These are phyloP conservation scores for Odontomyia ornata DNA, from an alignment of 2,888 invertebrate species.

Conservation along the genomic window DNA sequence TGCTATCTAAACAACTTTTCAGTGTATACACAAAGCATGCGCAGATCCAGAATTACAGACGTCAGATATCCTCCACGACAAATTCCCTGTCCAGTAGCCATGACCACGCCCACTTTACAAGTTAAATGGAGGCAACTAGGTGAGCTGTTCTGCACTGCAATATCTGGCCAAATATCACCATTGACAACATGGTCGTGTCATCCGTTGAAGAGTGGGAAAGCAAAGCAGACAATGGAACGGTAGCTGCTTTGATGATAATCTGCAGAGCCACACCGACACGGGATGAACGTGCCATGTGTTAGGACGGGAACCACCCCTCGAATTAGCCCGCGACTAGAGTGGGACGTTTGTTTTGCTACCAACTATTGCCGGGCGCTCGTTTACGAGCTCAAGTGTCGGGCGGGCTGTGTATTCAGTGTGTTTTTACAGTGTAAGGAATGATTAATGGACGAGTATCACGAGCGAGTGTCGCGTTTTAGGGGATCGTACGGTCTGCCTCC, in stretches of 20 bases:
- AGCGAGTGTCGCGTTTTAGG: background rate
- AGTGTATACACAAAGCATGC: background rate
- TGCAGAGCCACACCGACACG: slow-evolving; percentile 2
- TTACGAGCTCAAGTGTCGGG: slow-evolving; percentile 6
- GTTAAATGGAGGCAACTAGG: background rate
- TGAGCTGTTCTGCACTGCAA: slow-evolving; percentile 5
- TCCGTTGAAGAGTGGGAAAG: background rate
- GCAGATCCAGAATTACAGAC: background rate
- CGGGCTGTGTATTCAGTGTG: background rate
- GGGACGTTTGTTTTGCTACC: slow-evolving; percentile 32
- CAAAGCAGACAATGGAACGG: slow-evolving; percentile 29
- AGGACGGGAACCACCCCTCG: slow-evolving; percentile 41
- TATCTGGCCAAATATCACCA: background rate
- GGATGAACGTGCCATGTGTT: slow-evolving; percentile 20
- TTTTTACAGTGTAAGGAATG: slow-evolving; percentile 38
- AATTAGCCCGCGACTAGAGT: slow-evolving; percentile 10
- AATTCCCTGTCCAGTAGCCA: background rate
- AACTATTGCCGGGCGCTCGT: background rate
- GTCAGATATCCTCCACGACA: background rate
- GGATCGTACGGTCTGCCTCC: slow-evolving; percentile 8
- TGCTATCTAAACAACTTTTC: background rate
- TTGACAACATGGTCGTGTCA: slow-evolving; percentile 15
- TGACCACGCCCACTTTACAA: slow-evolving; percentile 2
- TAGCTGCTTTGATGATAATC: slow-evolving; percentile 39
- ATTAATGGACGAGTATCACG: slow-evolving; percentile 40